phyloP scores from a whole-genome alignment of 35 echinoderm and acorn worm genomes.

The Heliocidaris tuberculata region DNA sequence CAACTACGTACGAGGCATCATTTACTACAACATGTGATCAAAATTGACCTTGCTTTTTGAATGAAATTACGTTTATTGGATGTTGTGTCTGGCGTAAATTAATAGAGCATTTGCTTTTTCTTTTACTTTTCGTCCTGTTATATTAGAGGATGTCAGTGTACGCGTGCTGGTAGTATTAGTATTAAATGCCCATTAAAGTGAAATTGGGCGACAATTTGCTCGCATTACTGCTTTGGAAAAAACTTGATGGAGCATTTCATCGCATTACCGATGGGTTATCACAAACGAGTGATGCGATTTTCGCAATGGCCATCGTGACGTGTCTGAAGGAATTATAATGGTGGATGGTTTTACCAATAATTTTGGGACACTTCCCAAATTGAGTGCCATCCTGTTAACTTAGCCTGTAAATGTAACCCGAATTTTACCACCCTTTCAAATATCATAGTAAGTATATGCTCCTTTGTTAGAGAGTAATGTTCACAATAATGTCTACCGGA shows the following conservation, averaged over 20 bases:
- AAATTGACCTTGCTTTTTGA: background rate
- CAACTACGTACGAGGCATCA: background rate
- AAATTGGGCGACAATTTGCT: constrained; percentile 9
- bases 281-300: background rate
- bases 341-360: background rate
- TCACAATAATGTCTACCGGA: background rate
- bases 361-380: background rate
- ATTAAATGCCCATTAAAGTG: background rate
- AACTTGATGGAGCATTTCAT: background rate
- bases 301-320: too few relatives aligned
- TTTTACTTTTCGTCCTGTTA: background rate
- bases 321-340: background rate
- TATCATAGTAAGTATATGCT: too few relatives aligned
- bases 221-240: background rate
- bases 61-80: background rate
- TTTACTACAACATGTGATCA: background rate
- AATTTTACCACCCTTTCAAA: too few relatives aligned
- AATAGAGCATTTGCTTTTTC: background rate
- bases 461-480: too few relatives aligned
- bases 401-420: too few relatives aligned
- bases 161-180: background rate
- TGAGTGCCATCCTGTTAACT: background rate
- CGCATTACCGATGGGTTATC: background rate
- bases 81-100: background rate
- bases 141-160: background rate